Percentiles rank a stretch among this genome's conserved stretches.
These are phyloP conservation scores for Psylliodes chrysocephalus DNA, from an alignment of 2,888 invertebrate species.

Conservation along the genomic window DNA sequence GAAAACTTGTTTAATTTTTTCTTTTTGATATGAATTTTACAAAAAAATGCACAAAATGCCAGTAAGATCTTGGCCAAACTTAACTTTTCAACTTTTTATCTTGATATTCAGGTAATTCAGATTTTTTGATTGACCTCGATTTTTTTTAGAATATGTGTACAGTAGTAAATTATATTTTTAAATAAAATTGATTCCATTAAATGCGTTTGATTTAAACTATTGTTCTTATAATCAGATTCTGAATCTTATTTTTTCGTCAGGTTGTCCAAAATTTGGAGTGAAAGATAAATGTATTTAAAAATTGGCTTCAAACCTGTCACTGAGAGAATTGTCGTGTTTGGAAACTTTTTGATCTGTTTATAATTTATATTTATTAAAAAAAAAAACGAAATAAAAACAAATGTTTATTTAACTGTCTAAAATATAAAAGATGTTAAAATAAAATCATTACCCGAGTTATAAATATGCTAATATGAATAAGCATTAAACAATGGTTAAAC, in stretches of 20 bases:
- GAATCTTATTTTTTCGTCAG: background rate
- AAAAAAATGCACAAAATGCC: slow-evolving; percentile 20
- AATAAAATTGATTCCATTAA: slow-evolving; percentile 35
- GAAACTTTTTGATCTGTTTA: no score
- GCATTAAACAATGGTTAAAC: no score
- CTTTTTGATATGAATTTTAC: slow-evolving; percentile 25
- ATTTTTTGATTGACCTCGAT: slow-evolving; percentile 30
- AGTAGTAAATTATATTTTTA: slow-evolving; percentile 36
- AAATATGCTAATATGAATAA: no score
- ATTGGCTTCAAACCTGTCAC: no score
- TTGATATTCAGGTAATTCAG: slow-evolving; percentile 28
- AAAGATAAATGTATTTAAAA: no score
- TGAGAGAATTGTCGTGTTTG: no score
- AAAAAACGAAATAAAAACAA: no score
- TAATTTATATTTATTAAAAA: no score
- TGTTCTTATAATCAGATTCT: slow-evolving; percentile 2
- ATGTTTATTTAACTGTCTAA: no score
- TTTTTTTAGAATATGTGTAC: slow-evolving; percentile 29
- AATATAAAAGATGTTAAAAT: no score
- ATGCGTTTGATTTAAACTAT: slow-evolving; percentile 7
- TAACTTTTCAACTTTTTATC: slow-evolving; percentile 16
- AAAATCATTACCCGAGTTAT: no score
- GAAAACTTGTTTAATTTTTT: background rate
- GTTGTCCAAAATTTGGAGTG: no score
- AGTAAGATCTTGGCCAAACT: slow-evolving; percentile 19